A percentile compares a stretch with the other conserved stretches of the same genome.
phyloP scores from a whole-genome alignment of 2,888 invertebrate genomes.

The Rhagonycha fulva region DNA sequence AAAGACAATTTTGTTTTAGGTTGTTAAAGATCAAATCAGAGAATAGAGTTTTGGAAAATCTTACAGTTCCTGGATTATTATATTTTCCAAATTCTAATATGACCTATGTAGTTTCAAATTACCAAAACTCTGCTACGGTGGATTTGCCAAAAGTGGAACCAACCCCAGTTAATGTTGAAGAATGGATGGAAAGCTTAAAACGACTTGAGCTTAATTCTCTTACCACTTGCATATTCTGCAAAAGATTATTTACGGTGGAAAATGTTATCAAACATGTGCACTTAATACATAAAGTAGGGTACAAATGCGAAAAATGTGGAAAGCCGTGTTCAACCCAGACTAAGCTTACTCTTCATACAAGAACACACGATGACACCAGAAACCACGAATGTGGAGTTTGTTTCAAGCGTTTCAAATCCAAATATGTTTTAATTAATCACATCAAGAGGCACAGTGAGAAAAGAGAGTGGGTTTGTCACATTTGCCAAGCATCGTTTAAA shows the following conservation, averaged over 20 bases:
- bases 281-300: not conserved
- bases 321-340: conserved; percentile 24
- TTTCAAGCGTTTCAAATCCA: conserved; percentile 41
- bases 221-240: not conserved
- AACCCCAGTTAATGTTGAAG: not conserved
- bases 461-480: conserved; percentile 21
- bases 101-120: too few relatives aligned
- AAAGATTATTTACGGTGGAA: not conserved
- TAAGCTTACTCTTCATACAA: conserved; percentile 50
- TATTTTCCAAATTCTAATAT: too few relatives aligned
- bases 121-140: not conserved
- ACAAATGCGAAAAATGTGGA: conserved; percentile 34
- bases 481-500: conserved; percentile 18
- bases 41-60: not conserved
- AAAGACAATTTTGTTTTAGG: not conserved
- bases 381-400: conserved; percentile 57
- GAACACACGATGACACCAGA: conserved; percentile 59
- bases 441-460: conserved; percentile 15
- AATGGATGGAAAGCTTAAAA: not conserved
- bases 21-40: not conserved
- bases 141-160: not conserved
- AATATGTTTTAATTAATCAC: conserved; percentile 10
- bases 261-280: not conserved
- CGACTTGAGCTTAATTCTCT: not conserved
- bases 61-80: not conserved